These are phyloP conservation scores for Caenorhabditis sp. DNA, from an alignment of 2,888 invertebrate species.

Conservation along the genomic window DNA sequence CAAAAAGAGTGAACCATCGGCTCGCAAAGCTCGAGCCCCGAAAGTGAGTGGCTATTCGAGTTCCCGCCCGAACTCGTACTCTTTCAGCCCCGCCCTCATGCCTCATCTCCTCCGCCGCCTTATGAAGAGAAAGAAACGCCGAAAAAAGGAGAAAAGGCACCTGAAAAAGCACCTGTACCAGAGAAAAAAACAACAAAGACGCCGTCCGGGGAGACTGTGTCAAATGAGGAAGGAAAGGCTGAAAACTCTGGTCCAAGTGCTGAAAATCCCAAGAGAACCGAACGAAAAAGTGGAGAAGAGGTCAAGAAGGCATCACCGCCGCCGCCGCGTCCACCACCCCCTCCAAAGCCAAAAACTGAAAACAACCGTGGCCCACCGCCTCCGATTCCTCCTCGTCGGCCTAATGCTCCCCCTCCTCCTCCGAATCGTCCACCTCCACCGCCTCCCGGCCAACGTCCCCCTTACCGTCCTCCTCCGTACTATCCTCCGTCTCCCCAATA, in stretches of 20 bases:
- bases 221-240: background rate
- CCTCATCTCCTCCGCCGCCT: slow-evolving; percentile 5
- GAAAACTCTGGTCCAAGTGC: background rate
- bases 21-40: slow-evolving; percentile 12
- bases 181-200: too few relatives aligned
- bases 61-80: background rate
- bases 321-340: too few relatives aligned
- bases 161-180: background rate
- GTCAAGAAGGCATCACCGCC: too few relatives aligned
- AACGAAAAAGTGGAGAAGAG: too few relatives aligned
- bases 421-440: slow-evolving; percentile 7
- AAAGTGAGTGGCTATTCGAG: slow-evolving; percentile 7
- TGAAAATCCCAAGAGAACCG: too few relatives aligned
- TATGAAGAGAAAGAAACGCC: background rate
- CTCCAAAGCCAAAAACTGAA: too few relatives aligned
- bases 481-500: slow-evolving; percentile 10
- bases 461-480: background rate
- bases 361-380: too few relatives aligned
- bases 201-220: background rate
- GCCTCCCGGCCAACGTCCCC: slow-evolving; percentile 5
- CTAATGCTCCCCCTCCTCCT: background rate
- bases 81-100: background rate
- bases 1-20: background rate
- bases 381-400: too few relatives aligned
- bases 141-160: slow-evolving; percentile 10